Evolutionary conservation across 2,113 vertebrate species (phyloP).

Genomic region (Pygoscelis antarcticus): DNA sequence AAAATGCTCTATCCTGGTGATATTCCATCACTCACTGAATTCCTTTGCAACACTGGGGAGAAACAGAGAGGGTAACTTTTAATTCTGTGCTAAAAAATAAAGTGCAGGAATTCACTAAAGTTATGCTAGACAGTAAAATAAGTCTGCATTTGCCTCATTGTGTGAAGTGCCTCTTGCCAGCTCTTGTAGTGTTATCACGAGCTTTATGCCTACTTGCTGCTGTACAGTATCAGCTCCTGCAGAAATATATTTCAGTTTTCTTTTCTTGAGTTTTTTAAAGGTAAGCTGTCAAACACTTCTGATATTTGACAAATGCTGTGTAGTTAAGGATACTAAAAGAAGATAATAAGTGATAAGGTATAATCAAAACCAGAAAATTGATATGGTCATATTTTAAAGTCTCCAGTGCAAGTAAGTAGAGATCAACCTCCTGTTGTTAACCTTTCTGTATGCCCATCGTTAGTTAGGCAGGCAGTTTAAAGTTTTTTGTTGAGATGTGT

Average conservation of each 20-base stretch:
- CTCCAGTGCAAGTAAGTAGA: not conserved
- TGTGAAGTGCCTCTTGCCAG: not conserved
- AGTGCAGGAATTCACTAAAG: not conserved
- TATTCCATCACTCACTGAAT: not conserved
- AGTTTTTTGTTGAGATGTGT: not conserved
- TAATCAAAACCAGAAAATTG: not conserved
- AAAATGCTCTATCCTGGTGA: not conserved
- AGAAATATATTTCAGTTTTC: not conserved
- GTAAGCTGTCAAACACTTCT: not conserved
- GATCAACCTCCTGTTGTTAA: not conserved
- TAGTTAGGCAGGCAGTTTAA: not conserved
- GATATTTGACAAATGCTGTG: not conserved
- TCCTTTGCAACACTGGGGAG: not conserved
- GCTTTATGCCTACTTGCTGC: not conserved
- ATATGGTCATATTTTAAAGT: not conserved
- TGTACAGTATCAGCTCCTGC: not conserved
- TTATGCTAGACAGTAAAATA: not conserved
- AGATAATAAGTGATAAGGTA: not conserved
- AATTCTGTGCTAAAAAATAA: constrained; percentile 23
- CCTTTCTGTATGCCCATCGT: not conserved
- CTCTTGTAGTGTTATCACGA: not conserved
- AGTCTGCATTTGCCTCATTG: not conserved
- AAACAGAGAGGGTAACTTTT: not conserved
- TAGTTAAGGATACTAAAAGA: not conserved
- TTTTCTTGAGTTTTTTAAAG: not conserved